Percentiles rank a stretch among this genome's conserved stretches.
Evolutionary conservation across 2,888 invertebrate species (phyloP).

Genomic region (Catocala sponsa): DNA sequence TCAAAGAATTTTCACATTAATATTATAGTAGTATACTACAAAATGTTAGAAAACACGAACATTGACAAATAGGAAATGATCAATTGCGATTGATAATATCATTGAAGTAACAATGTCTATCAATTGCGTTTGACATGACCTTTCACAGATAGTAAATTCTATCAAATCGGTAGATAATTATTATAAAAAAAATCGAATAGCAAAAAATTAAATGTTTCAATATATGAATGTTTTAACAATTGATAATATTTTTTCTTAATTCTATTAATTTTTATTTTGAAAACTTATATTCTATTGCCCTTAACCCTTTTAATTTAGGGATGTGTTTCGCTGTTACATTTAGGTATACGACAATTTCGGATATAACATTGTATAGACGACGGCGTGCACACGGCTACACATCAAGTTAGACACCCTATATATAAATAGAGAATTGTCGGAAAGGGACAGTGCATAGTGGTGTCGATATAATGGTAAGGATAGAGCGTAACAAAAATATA

Average conservation of each 20-base stretch:
- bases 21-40: constrained; percentile 40
- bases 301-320: constrained; percentile 17
- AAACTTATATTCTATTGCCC: constrained; percentile 49
- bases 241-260: constrained; percentile 52
- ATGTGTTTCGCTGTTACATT: constrained; percentile 4
- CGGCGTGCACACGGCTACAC: too few relatives aligned
- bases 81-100: constrained; percentile 28
- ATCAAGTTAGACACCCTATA: too few relatives aligned
- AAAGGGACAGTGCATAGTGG: too few relatives aligned
- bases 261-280: constrained; percentile 49
- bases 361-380: not conserved
- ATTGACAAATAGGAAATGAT: constrained; percentile 24
- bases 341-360: constrained; percentile 9
- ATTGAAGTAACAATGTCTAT: constrained; percentile 1
- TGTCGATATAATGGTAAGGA: too few relatives aligned
- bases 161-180: constrained; percentile 40
- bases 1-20: constrained; percentile 42
- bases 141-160: constrained; percentile 31
- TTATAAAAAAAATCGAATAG: constrained; percentile 30
- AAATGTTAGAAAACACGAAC: constrained; percentile 50
- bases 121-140: constrained; percentile 7
- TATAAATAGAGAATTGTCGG: too few relatives aligned
- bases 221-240: constrained; percentile 47
- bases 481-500: too few relatives aligned
- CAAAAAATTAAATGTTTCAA: constrained; percentile 43